phyloP scores from a whole-genome alignment of 2,888 invertebrate genomes.

The Mythimna loreyi region DNA sequence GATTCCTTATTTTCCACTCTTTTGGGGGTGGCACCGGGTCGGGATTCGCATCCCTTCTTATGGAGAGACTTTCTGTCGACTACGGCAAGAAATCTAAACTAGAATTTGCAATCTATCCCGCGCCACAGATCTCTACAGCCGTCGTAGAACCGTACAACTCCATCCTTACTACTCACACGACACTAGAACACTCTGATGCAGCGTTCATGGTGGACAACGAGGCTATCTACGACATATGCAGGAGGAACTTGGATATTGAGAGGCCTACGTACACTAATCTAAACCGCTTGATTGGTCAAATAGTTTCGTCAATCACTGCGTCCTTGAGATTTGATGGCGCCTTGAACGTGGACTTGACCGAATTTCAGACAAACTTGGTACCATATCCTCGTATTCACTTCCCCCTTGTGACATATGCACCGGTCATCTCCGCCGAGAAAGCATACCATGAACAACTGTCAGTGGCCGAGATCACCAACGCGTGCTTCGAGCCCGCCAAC shows the following conservation, averaged over 20 bases:
- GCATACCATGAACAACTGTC: slow-evolving; percentile 98
- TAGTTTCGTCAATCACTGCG: slow-evolving; percentile 97
- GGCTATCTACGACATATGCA: slow-evolving; percentile 97
- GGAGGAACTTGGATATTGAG: slow-evolving; percentile 98
- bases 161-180: slow-evolving; percentile 98
- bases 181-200: slow-evolving; percentile 98
- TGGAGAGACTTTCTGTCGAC: slow-evolving; percentile 98
- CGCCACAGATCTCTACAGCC: slow-evolving; percentile 96
- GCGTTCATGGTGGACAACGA: slow-evolving; percentile 98
- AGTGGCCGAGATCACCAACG: slow-evolving; percentile 97
- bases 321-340: slow-evolving; percentile 98
- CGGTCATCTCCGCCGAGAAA: slow-evolving; percentile 97
- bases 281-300: slow-evolving; percentile 98
- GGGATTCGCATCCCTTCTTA: slow-evolving; percentile 97
- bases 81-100: slow-evolving; percentile 98
- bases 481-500: slow-evolving; percentile 98
- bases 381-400: slow-evolving; percentile 99
- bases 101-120: slow-evolving; percentile 98
- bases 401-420: slow-evolving; percentile 97
- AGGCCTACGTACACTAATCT: slow-evolving; percentile 98
- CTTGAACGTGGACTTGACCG: slow-evolving; percentile 97
- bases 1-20: slow-evolving; percentile 98
- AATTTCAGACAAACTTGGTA: slow-evolving; percentile 98
- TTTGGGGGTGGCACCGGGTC: slow-evolving; percentile 98
- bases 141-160: slow-evolving; percentile 99